A percentile compares a stretch with the other conserved stretches of the same genome.
Conservation (phyloP, 2,888 invertebrate genomes). For the Prenolepis imparis region DNA sequence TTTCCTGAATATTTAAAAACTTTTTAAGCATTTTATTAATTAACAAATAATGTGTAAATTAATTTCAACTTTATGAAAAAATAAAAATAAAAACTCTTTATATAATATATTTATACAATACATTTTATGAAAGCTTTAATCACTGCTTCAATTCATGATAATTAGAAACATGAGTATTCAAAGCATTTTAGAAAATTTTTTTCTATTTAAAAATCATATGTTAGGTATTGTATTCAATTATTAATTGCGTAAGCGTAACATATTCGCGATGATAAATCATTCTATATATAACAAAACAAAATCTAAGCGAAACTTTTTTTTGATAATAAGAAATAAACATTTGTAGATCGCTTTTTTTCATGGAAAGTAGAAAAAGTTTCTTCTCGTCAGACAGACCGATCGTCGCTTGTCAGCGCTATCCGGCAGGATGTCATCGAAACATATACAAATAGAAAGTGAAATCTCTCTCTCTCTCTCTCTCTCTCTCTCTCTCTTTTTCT, state of each 20-base stretch:
- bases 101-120: neutral
- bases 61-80: neutral
- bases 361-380: neutral
- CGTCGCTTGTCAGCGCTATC: slow-evolving; percentile 45
- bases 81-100: neutral
- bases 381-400: neutral
- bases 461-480: slow-evolving; percentile 11
- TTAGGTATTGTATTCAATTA: neutral
- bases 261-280: neutral
- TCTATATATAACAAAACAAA: neutral
- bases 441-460: slow-evolving; percentile 72
- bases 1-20: neutral
- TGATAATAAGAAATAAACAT: neutral
- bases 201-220: slow-evolving; percentile 8
- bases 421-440: slow-evolving; percentile 65
- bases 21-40: neutral
- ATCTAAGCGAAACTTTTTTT: neutral
- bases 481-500: neutral
- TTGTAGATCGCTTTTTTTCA: neutral
- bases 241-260: neutral
- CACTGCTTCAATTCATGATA: neutral
- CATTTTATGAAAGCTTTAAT: neutral
- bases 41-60: neutral
- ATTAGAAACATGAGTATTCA: neutral
- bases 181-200: neutral